Evolutionary conservation across 2,113 vertebrate species (phyloP).

Genomic region (Oxygymnocypris stewartii): DNA sequence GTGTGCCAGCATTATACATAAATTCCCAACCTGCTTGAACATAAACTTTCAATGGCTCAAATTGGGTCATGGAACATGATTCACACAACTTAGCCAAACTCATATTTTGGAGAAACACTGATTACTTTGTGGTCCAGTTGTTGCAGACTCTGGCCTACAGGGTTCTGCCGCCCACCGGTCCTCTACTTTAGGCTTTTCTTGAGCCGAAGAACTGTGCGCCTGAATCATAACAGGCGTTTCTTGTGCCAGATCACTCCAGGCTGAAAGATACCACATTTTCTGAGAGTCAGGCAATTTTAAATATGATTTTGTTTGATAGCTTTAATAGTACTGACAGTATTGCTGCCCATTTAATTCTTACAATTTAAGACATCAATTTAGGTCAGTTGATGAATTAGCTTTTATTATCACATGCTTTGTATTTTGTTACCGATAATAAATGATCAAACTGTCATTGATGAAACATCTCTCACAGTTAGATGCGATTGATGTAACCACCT

Average conservation of each 20-base stretch:
- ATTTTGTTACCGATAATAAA: neutral
- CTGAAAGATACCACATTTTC: neutral
- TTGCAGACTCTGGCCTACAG: conserved; percentile 8
- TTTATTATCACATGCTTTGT: neutral
- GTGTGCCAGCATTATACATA: neutral
- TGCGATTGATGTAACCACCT: neutral
- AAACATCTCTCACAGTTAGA: neutral
- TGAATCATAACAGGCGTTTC: conserved; percentile 26
- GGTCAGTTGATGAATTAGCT: neutral
- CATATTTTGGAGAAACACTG: conserved; percentile 11
- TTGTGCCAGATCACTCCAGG: neutral
- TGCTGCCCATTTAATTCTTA: neutral
- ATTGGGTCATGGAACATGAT: neutral
- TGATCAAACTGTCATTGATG: neutral
- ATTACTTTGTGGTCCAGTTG: conserved; percentile 12
- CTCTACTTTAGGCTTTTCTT: neutral
- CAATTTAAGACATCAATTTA: neutral
- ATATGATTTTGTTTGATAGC: neutral
- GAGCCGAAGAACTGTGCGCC: neutral
- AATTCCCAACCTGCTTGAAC: neutral
- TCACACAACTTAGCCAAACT: neutral
- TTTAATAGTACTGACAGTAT: neutral
- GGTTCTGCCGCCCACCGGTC: conserved; percentile 14
- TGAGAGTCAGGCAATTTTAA: neutral
- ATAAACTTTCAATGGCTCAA: neutral